These are phyloP conservation scores for Orthosia cruda DNA, from an alignment of 2,888 invertebrate genomes.

Conservation along the genomic window DNA sequence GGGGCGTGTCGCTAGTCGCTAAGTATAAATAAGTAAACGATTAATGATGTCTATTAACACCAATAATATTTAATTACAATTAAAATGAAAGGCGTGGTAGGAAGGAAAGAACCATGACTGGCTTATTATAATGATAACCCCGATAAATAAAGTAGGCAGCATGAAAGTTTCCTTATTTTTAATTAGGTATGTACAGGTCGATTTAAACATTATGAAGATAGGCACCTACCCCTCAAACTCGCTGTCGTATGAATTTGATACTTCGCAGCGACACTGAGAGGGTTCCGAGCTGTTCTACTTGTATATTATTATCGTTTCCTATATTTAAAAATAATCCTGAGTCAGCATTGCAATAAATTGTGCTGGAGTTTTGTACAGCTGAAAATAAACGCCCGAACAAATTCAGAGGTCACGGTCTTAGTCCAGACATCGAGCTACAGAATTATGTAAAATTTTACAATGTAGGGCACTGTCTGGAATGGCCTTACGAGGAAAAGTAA, in stretches of 20 bases:
- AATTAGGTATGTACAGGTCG: too few species aligned
- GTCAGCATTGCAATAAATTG: neutral
- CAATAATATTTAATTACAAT: neutral
- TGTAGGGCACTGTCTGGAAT: neutral
- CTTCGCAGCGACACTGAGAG: too few species aligned
- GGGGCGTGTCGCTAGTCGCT: neutral
- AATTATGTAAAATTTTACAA: constrained; percentile 15
- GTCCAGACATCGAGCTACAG: constrained; percentile 6
- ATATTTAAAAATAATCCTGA: neutral
- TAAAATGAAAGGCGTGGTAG: neutral
- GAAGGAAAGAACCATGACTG: neutral
- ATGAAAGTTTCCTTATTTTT: neutral
- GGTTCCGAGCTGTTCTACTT: too few species aligned
- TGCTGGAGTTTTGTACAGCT: neutral
- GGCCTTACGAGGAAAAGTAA: neutral
- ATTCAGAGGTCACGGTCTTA: constrained; percentile 24
- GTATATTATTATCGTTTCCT: too few species aligned
- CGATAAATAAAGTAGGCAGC: neutral
- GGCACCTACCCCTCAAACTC: too few species aligned
- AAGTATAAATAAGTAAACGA: neutral
- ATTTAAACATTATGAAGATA: too few species aligned
- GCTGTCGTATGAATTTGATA: too few species aligned
- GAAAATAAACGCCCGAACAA: constrained; percentile 18
- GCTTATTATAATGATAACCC: neutral
- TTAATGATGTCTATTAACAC: neutral